Evolutionary conservation across 2,113 vertebrate genomes (phyloP).

Genomic region (Corvus cornix): DNA sequence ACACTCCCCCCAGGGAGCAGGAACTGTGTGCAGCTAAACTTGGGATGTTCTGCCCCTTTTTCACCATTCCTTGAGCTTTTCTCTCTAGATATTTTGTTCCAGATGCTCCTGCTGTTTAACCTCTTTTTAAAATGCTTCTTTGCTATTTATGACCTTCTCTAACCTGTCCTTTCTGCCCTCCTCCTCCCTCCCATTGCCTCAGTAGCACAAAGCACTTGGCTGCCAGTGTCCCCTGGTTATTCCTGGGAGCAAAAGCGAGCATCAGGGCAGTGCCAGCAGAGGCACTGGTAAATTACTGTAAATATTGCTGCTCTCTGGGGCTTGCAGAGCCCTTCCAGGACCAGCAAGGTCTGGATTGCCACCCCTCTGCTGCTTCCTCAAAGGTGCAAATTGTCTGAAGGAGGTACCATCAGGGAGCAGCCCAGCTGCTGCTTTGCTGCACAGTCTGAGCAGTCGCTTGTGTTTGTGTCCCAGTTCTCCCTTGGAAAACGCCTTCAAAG

Average conservation of each 20-base stretch:
- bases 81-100: background rate
- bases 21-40: background rate
- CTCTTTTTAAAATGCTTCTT: background rate
- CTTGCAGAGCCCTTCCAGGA: background rate
- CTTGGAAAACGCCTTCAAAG: background rate
- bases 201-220: background rate
- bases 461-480: background rate
- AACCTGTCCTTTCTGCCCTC: background rate
- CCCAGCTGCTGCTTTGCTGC: background rate
- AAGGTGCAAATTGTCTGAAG: background rate
- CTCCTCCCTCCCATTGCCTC: background rate
- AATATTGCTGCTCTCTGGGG: background rate
- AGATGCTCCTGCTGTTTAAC: background rate
- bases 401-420: background rate
- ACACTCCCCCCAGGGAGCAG: background rate
- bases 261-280: fast-evolving
- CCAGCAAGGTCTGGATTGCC: fast-evolving
- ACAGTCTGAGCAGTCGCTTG: background rate
- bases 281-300: fast-evolving
- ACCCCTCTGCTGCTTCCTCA: background rate
- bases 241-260: background rate
- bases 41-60: background rate
- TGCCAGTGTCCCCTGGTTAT: background rate
- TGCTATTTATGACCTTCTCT: background rate
- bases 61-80: background rate